Conservation (phyloP, 2,797 vertebrate genomes). For the Enteromius thamalakanensis region DNA sequence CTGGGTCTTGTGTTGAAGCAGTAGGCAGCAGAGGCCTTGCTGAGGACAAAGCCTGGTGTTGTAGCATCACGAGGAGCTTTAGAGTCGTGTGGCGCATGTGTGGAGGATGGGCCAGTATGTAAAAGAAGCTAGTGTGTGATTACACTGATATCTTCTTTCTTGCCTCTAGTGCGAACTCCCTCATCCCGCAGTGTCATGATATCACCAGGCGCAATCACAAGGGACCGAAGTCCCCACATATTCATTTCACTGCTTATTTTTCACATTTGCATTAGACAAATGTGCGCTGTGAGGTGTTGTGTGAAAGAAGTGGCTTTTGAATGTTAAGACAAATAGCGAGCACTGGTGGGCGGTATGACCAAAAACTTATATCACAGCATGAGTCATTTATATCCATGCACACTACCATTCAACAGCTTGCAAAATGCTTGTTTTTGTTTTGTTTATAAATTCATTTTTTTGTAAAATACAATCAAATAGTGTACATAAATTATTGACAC, state of each 20-base stretch:
- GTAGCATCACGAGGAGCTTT: conserved; percentile 9
- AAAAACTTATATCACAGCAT: conserved; percentile 17
- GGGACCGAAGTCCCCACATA: conserved; percentile 18
- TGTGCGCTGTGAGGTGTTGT: conserved; percentile 20
- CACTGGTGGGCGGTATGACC: background rate
- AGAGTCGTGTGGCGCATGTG: conserved; percentile 6
- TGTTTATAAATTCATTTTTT: too few species aligned
- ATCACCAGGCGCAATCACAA: conserved; percentile 14
- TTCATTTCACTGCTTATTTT: conserved; percentile 3
- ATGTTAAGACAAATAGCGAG: conserved; percentile 1
- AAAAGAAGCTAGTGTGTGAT: conserved; percentile 53
- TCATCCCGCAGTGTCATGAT: conserved; percentile 19
- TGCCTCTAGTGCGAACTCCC: conserved; percentile 10
- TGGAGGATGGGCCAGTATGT: conserved; percentile 24
- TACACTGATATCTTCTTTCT: conserved; percentile 35
- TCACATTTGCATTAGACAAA: conserved; percentile 23
- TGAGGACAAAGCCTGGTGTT: conserved; percentile 48
- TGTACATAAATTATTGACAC: background rate
- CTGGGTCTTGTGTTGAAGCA: conserved; percentile 3
- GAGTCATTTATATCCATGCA: background rate
- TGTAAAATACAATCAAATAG: background rate
- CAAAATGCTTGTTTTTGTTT: background rate
- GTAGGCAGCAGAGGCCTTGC: conserved; percentile 2
- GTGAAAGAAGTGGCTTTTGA: conserved; percentile 5
- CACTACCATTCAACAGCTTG: background rate